A percentile compares a stretch with the other conserved stretches of the same genome.
phyloP scores from a whole-genome alignment of 2,113 vertebrate genomes.

The Protobothrops mucrosquamatus region DNA sequence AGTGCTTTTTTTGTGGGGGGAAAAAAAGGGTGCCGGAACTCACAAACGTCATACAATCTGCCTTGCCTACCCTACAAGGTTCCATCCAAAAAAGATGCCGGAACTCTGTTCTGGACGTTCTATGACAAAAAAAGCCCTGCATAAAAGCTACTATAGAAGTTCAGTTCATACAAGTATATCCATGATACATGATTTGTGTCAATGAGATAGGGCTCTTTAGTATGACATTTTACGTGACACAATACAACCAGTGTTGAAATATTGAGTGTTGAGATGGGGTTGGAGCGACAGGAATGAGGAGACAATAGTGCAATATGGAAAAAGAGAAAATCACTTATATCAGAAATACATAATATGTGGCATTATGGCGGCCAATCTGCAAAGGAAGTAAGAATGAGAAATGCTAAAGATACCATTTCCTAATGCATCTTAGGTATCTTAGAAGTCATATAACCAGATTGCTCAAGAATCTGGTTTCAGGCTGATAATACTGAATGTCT shows the following conservation, averaged over 20 bases:
- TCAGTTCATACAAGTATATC: background rate
- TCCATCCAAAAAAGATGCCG: too few species aligned
- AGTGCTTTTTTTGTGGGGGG: too few species aligned
- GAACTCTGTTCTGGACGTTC: too few species aligned
- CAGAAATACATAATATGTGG: background rate
- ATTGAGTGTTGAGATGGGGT: background rate
- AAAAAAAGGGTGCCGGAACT: too few species aligned
- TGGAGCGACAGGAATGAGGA: background rate
- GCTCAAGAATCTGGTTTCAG: background rate
- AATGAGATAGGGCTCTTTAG: background rate
- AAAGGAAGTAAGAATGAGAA: background rate
- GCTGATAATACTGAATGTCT: background rate
- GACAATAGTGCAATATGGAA: background rate
- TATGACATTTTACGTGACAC: background rate
- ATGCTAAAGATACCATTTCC: background rate
- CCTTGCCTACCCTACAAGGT: too few species aligned
- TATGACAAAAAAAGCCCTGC: too few species aligned
- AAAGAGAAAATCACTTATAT: background rate
- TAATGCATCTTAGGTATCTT: background rate
- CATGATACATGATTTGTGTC: background rate
- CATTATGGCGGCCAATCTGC: background rate
- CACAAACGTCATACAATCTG: too few species aligned
- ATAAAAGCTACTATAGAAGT: background rate
- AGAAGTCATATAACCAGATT: background rate
- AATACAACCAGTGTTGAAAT: background rate